These are phyloP conservation scores for Brienomyrus longianalis DNA, from an alignment of 2,113 vertebrate species.

Conservation along the genomic window DNA sequence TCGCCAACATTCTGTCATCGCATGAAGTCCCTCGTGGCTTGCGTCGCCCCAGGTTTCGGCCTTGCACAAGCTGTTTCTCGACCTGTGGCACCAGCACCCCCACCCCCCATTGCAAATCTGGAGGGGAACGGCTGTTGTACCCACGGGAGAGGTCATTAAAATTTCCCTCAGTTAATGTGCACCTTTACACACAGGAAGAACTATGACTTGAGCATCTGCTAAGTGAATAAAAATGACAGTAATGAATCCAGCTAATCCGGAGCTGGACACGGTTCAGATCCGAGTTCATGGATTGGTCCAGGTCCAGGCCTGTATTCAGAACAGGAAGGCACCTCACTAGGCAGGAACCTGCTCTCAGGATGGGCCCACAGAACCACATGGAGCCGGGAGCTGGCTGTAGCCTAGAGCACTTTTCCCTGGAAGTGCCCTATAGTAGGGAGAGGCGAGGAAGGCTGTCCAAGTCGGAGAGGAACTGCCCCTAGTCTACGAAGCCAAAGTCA, in stretches of 20 bases:
- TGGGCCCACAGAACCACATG: not conserved
- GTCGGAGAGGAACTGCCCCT: not conserved
- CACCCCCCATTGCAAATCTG: not conserved
- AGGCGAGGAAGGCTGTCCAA: too few relatives aligned
- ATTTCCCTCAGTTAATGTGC: not conserved
- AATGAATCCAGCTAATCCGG: constrained; percentile 1
- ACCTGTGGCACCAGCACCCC: not conserved
- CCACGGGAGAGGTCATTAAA: not conserved
- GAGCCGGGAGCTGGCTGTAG: not conserved
- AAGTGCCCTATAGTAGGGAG: not conserved
- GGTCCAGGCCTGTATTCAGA: not conserved
- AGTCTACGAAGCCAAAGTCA: not conserved
- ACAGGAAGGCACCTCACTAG: not conserved
- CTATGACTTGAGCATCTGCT: not conserved
- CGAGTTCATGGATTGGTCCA: not conserved
- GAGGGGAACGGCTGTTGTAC: constrained; percentile 4
- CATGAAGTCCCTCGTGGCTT: not conserved
- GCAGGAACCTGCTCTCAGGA: not conserved
- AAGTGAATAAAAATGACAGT: constrained; percentile 4
- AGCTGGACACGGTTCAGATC: not conserved
- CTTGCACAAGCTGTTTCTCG: not conserved
- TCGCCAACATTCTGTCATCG: not conserved
- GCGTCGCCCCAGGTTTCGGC: not conserved
- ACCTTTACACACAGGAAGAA: not conserved
- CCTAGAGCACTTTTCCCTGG: not conserved